Conservation (phyloP, 2,797 vertebrate species). For the Mergus octosetaceus region DNA sequence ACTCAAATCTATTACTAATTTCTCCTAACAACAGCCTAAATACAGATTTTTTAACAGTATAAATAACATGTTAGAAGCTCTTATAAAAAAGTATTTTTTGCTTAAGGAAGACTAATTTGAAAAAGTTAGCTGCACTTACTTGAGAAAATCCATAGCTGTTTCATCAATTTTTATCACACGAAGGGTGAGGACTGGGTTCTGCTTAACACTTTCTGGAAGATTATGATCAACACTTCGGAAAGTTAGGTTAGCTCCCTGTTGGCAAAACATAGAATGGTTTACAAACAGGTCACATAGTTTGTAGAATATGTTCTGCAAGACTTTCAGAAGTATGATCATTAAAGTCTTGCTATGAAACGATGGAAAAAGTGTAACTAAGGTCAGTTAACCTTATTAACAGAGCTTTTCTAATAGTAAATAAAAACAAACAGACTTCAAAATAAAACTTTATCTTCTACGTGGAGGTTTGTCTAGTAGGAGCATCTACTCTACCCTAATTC, state of each 20-base stretch:
- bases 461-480: not conserved
- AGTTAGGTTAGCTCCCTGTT: conserved; percentile 81
- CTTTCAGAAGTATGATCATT: not conserved
- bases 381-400: not conserved
- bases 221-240: conserved; percentile 78
- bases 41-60: not conserved
- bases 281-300: not conserved
- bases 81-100: not conserved
- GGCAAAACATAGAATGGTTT: conserved; percentile 28
- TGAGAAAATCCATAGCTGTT: conserved; percentile 71
- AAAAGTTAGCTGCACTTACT: conserved; percentile 70
- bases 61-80: not conserved
- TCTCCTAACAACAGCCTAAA: not conserved
- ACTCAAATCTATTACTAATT: not conserved
- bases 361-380: not conserved
- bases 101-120: not conserved
- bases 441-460: not conserved
- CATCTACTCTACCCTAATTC: not conserved
- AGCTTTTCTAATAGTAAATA: not conserved
- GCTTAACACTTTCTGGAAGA: conserved; percentile 80
- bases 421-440: not conserved
- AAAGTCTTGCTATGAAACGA: not conserved
- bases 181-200: conserved; percentile 73
- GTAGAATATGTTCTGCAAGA: not conserved
- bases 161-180: conserved; percentile 80